phyloP scores from a whole-genome alignment of 1,140 invertebrate genomes.

The Drosophila sucinea region DNA sequence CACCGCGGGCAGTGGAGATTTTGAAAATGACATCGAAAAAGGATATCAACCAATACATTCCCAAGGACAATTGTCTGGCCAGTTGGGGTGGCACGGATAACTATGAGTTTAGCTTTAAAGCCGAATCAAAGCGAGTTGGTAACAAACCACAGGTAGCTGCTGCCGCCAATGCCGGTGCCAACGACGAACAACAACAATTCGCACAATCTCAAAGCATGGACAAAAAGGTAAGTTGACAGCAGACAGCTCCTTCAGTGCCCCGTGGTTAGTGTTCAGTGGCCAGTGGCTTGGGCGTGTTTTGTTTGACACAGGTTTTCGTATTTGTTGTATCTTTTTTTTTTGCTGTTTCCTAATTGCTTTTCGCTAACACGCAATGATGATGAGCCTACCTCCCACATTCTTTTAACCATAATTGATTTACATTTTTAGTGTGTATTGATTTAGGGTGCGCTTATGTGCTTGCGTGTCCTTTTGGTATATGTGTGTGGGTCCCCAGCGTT shows the following conservation, averaged over 20 bases:
- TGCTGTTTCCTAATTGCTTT: slow-evolving; percentile 67
- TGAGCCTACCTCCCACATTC: slow-evolving; percentile 26
- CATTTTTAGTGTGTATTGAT: slow-evolving; percentile 67
- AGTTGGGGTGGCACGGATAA: slow-evolving; percentile 94
- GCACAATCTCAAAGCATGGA: slow-evolving; percentile 31
- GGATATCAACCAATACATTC: slow-evolving; percentile 90
- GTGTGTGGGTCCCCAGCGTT: slow-evolving; percentile 40
- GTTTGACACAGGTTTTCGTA: slow-evolving; percentile 24
- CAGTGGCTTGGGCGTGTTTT: slow-evolving; percentile 55
- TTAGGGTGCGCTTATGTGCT: slow-evolving; percentile 60
- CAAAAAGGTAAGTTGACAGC: slow-evolving; percentile 59
- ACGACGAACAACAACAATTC: slow-evolving; percentile 44
- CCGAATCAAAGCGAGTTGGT: slow-evolving; percentile 80
- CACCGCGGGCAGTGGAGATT: slow-evolving; percentile 93
- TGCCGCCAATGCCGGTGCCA: slow-evolving; percentile 52
- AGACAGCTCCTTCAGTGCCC: not conserved
- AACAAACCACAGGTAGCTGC: slow-evolving; percentile 20
- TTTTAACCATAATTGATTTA: slow-evolving; percentile 68
- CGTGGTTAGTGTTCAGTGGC: not conserved
- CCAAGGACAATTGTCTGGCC: slow-evolving; percentile 88
- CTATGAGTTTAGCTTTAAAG: slow-evolving; percentile 89
- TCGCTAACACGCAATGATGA: slow-evolving; percentile 53
- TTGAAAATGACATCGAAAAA: slow-evolving; percentile 94
- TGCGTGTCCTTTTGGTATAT: slow-evolving; percentile 52
- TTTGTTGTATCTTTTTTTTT: not conserved